Base-by-base conservation (phyloP, 2,113 vertebrate species). In the Copsychus sechellarum region DNA sequence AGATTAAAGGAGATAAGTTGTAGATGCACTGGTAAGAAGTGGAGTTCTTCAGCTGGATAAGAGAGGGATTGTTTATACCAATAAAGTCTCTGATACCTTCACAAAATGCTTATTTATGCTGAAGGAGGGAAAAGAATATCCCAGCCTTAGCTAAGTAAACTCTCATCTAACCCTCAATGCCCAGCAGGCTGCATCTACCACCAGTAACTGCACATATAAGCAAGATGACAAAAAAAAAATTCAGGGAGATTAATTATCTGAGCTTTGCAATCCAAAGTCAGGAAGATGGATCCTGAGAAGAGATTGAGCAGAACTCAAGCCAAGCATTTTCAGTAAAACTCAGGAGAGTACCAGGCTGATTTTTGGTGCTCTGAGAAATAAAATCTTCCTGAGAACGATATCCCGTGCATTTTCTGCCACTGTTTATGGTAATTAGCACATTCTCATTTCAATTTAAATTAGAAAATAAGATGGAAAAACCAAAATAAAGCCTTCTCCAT, bases 371-470 rank as follows among this genome's bases (percentile, higher is more conserved):
- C 43, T 54, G 71, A 86, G 53, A 29, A 72, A 74, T 54, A 57
- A 90, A 94, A 77, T 8, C 23, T 19, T 38, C 42, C 0, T 1
- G 31, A 81, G 24, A 88, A 24, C 1, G 0, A 67, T 0, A 0
- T 21, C 28, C 20, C 0, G 0, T 67, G 67, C 38, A 56, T 93
- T 92, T 90, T 83, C 51, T 78, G 43, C 47, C 31, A 56, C 33
- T 83, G 79, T 60, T 96, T 78, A 88, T 85, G 77, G 50, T 86
- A 85, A 88, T 76, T 48, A 92, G 36, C 81, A 76, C 33, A 81
- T 24, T 24, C 34, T 73, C 65, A 57, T 84, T 92, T 86, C 72
- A 92, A 91, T 81, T 81, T 77, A 54, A 53, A 94, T 69, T 80
- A 79, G 58, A 43, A 90, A 64, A 76, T 76, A 74, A 33, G 17